phyloP scores from a whole-genome alignment of 2,797 vertebrate genomes.

The Psittacula derbiana region DNA sequence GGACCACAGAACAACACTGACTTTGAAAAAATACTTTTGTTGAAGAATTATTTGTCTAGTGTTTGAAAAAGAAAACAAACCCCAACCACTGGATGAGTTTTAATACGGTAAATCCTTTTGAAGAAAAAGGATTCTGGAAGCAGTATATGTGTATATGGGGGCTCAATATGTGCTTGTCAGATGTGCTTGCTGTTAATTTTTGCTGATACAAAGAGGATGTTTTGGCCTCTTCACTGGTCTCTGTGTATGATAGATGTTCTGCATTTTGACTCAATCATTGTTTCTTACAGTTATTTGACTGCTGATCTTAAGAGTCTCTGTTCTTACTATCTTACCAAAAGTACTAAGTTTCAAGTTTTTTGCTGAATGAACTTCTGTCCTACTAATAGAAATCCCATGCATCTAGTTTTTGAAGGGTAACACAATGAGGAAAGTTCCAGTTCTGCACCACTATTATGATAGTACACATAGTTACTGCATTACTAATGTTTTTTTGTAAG shows the following conservation, averaged over 20 bases:
- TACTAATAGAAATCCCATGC: not conserved
- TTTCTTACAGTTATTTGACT: not conserved
- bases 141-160: not conserved
- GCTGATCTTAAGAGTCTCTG: not conserved
- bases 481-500: not conserved
- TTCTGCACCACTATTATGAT: rapidly evolving
- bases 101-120: not conserved
- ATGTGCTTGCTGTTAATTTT: not conserved
- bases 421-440: not conserved
- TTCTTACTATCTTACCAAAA: not conserved
- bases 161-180: not conserved
- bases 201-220: not conserved
- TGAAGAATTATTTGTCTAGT: not conserved
- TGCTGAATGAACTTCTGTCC: not conserved
- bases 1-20: not conserved
- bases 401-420: not conserved
- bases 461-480: not conserved
- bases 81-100: not conserved
- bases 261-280: not conserved
- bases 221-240: not conserved
- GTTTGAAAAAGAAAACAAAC: not conserved
- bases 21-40: not conserved
- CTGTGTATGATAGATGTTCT: not conserved
- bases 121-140: not conserved
- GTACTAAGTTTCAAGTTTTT: not conserved